phyloP scores from a whole-genome alignment of 2,113 vertebrate genomes.

The Cyanocitta stelleri region DNA sequence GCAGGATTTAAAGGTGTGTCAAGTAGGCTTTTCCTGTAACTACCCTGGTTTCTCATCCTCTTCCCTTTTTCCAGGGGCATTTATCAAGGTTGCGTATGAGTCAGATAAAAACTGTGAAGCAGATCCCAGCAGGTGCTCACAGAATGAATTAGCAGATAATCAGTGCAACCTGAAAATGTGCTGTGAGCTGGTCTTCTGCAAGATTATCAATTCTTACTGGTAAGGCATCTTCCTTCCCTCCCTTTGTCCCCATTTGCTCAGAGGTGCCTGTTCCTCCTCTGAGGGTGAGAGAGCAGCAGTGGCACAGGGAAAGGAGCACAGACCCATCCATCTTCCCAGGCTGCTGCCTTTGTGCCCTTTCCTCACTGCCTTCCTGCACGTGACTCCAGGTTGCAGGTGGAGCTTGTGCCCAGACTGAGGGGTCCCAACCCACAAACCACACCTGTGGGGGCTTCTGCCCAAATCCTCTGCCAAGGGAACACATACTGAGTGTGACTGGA shows the following conservation, averaged over 20 bases:
- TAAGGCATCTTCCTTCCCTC: slow-evolving; percentile 56
- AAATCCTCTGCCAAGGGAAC: too few relatives aligned
- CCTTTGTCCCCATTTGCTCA: not conserved
- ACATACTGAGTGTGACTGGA: too few relatives aligned
- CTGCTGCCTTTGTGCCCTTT: too few relatives aligned
- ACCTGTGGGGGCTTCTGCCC: too few relatives aligned
- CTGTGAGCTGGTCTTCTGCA: slow-evolving; percentile 96
- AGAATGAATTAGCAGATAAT: slow-evolving; percentile 82
- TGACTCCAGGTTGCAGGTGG: too few relatives aligned
- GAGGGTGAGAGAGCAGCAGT: not conserved
- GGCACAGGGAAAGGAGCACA: too few relatives aligned
- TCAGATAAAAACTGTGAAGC: slow-evolving; percentile 97
- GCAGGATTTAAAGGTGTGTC: slow-evolving; percentile 26
- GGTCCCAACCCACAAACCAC: too few relatives aligned
- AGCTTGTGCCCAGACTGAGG: too few relatives aligned
- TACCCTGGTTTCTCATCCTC: not conserved
- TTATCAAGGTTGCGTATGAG: slow-evolving; percentile 94
- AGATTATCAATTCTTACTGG: slow-evolving; percentile 98
- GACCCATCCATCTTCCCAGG: too few relatives aligned
- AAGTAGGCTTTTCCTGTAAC: slow-evolving; percentile 12
- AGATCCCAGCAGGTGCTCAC: slow-evolving; percentile 85
- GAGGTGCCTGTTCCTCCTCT: not conserved
- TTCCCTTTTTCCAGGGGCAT: slow-evolving; percentile 81
- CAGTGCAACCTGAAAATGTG: slow-evolving; percentile 98
- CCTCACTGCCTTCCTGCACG: too few relatives aligned